phyloP scores from a whole-genome alignment of 1,140 invertebrate species.

The Conus betulinus region DNA sequence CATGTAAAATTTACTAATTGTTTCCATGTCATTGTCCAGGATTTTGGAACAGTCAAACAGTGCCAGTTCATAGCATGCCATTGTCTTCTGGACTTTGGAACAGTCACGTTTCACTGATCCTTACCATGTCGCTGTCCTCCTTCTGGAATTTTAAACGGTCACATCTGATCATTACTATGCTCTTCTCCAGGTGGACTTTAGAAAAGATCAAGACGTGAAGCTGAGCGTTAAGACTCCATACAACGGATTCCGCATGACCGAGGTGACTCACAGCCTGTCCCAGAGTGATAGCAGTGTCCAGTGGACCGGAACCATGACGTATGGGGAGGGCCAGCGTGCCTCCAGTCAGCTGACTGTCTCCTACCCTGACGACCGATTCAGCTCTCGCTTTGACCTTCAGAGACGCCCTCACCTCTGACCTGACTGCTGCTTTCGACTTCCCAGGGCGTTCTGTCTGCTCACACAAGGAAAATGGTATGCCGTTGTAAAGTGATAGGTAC shows the following conservation, averaged over 20 bases:
- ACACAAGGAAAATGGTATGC: neutral
- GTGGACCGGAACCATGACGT: neutral
- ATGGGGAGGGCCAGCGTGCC: neutral
- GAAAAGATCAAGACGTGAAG: neutral
- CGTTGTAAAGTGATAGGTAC: no score
- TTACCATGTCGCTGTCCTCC: no score
- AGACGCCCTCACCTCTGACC: conserved; percentile 24
- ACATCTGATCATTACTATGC: no score
- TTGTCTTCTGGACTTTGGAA: no score
- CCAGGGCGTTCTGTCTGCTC: neutral
- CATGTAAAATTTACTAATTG: no score
- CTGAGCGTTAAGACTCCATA: conserved; percentile 20
- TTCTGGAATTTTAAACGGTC: no score
- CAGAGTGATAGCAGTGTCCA: conserved; percentile 13
- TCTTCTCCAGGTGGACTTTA: neutral
- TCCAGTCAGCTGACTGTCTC: conserved; percentile 18
- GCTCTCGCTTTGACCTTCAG: conserved; percentile 13
- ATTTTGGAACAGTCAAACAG: no score
- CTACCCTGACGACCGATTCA: neutral
- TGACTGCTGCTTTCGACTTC: neutral
- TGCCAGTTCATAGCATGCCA: no score
- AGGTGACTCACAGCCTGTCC: conserved; percentile 17
- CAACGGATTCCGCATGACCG: conserved; percentile 6
- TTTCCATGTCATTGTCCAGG: no score
- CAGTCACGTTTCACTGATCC: no score